Base-by-base conservation (phyloP, 2,113 vertebrate genomes). In the Zosterops hypoxanthus region DNA sequence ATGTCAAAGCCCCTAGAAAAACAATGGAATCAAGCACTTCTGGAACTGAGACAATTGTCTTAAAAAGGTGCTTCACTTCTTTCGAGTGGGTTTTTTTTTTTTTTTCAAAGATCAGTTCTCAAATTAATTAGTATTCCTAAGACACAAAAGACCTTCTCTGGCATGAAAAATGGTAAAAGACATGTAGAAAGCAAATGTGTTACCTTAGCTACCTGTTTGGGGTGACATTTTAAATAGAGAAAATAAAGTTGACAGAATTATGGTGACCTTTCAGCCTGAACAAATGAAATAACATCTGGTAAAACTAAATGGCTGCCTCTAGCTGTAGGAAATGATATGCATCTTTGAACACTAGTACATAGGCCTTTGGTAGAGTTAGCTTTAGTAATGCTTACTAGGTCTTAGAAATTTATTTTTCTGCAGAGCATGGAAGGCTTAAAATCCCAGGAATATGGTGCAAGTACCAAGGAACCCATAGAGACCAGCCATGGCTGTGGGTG, bases 181-280 rank as follows among this genome's bases (percentile, higher is more conserved):
- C 72, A 92, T 84, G 95, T 81, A 95, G 96, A 92, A 96, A 96
- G 94, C 92, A 97, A 92, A 95, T 92, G 69, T 34, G 90, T 94
- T 96, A 94, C 88, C 90, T 86, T 91, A 96, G 91, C 80, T 96
- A 94, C 94, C 88, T 97, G 81, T 94, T 96, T 91, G 84, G 92
- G 92, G 83, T 97, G 96, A 96, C 95, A 97, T 97, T 97, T 97
- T 95, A 97, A 96, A 95, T 90, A 86, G 9, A 26, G 84, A 95
- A 97, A 96, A 95, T 94, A 97, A 95, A 95, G 75, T 86, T 77
- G 65, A 94, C 86, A 75, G 93, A 95, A 96, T 97, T 96, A 94
- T 95, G 95, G 92, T 97, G 97, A 97, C 96, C 97, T 97, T 97
- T 97, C 93, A 96, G 91, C 84, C 92, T 83, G 84, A 96, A 81